Percentiles rank a stretch among this genome's conserved stretches.
Conservation (phyloP, 2,888 invertebrate species). For the Drosophila demipolita region DNA sequence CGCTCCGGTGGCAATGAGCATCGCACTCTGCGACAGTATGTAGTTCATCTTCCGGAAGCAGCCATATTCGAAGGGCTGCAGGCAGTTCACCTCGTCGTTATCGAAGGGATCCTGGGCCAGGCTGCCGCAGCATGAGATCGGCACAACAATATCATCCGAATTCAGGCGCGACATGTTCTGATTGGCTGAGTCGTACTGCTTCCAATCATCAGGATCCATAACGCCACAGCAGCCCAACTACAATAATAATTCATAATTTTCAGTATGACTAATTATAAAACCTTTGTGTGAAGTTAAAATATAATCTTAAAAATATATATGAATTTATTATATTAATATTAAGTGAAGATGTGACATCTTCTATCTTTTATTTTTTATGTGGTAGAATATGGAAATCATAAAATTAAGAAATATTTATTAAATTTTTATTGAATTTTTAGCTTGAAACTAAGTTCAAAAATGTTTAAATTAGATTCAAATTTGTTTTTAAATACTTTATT, state of each 20-base stretch:
- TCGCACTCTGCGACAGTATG: slow-evolving; percentile 89
- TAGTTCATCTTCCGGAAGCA: slow-evolving; percentile 88
- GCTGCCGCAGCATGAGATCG: slow-evolving; percentile 87
- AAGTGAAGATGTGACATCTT: not conserved
- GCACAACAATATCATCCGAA: slow-evolving; percentile 84
- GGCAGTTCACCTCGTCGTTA: slow-evolving; percentile 68
- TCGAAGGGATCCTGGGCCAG: slow-evolving; percentile 46
- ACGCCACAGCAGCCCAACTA: slow-evolving; percentile 90
- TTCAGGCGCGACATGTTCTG: slow-evolving; percentile 54
- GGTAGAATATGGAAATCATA: not conserved
- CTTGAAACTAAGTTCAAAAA: not conserved
- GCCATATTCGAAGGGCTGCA: slow-evolving; percentile 84
- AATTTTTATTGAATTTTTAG: not conserved
- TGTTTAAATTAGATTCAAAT: not conserved
- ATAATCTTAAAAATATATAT: not conserved
- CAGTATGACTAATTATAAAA: not conserved
- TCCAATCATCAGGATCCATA: slow-evolving; percentile 88
- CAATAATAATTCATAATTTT: not conserved
- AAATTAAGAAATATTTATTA: not conserved
- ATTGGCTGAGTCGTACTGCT: slow-evolving; percentile 62
- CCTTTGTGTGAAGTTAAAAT: not conserved
- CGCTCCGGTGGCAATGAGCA: slow-evolving; percentile 90
- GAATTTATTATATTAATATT: not conserved
- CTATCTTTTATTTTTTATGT: not conserved
- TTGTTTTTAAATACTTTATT: not conserved